Evolutionary conservation across 2,888 invertebrate genomes (phyloP).

Genomic region (Hyposoter didymator): DNA sequence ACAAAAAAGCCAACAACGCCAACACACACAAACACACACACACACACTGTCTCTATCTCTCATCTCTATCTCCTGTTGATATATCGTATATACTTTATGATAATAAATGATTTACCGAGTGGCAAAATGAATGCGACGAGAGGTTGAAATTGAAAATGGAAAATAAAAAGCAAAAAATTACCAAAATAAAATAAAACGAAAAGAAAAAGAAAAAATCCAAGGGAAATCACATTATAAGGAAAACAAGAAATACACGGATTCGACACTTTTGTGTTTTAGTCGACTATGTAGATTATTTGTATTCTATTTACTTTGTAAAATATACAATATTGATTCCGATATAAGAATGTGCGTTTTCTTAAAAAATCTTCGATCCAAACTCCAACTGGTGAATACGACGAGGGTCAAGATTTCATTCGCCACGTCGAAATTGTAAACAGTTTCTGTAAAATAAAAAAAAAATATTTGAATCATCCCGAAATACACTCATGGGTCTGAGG

Average conservation of each 20-base stretch:
- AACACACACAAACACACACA: slow-evolving; percentile 22
- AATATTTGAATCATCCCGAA: background rate
- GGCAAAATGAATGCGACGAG: slow-evolving; percentile 63
- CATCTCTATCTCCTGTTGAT: slow-evolving; percentile 80
- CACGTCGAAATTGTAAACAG: no score
- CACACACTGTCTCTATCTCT: slow-evolving; percentile 65
- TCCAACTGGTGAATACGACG: background rate
- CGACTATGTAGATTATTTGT: slow-evolving; percentile 83
- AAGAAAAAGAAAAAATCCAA: slow-evolving; percentile 20
- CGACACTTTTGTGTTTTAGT: slow-evolving; percentile 82
- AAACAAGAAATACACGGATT: slow-evolving; percentile 66
- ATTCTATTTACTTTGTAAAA: slow-evolving; percentile 84
- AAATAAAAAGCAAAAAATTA: slow-evolving; percentile 12
- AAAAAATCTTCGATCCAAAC: background rate
- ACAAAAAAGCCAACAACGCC: background rate
- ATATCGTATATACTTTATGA: slow-evolving; percentile 81
- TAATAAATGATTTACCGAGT: slow-evolving; percentile 78
- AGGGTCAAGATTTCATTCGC: no score
- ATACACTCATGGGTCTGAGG: background rate
- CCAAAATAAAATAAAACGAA: slow-evolving; percentile 13
- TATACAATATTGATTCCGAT: slow-evolving; percentile 80
- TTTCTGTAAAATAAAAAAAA: background rate
- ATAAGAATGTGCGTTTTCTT: slow-evolving; percentile 20
- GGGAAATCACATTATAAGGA: slow-evolving; percentile 46
- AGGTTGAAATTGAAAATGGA: slow-evolving; percentile 57